Evolutionary conservation across 2,113 vertebrate genomes (phyloP).

Genomic region (Oreocharis arfaki): DNA sequence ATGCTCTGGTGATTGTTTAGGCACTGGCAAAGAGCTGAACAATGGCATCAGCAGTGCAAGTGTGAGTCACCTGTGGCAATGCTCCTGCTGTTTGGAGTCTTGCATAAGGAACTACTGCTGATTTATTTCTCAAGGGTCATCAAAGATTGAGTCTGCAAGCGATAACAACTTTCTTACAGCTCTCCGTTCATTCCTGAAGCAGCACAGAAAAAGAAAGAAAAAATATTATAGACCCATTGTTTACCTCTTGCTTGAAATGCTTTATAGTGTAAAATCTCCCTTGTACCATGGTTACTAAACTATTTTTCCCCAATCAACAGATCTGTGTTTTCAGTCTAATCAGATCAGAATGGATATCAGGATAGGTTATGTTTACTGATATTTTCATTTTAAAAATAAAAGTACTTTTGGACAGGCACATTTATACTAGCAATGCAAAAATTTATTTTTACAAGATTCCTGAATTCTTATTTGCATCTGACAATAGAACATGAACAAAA

Average conservation of each 20-base stretch:
- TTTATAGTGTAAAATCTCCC: background rate
- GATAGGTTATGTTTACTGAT: background rate
- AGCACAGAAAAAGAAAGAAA: background rate
- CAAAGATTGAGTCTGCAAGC: background rate
- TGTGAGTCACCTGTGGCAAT: background rate
- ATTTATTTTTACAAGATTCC: background rate
- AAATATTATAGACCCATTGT: background rate
- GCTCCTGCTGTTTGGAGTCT: background rate
- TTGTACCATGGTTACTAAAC: background rate
- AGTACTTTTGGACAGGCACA: background rate
- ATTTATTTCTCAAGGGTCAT: background rate
- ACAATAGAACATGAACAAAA: background rate
- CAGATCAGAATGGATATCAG: background rate
- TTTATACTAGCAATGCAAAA: background rate
- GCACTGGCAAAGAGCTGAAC: background rate
- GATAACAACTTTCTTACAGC: background rate
- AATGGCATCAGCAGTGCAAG: background rate
- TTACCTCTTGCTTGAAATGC: background rate
- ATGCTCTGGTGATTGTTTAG: background rate
- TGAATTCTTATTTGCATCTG: background rate
- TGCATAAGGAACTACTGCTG: background rate
- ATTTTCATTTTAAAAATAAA: background rate
- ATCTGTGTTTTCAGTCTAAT: background rate
- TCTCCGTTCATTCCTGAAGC: background rate
- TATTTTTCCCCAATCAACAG: background rate